Base-by-base conservation (phyloP, 2,797 vertebrate genomes). In the Brachyalestes nurse region DNA sequence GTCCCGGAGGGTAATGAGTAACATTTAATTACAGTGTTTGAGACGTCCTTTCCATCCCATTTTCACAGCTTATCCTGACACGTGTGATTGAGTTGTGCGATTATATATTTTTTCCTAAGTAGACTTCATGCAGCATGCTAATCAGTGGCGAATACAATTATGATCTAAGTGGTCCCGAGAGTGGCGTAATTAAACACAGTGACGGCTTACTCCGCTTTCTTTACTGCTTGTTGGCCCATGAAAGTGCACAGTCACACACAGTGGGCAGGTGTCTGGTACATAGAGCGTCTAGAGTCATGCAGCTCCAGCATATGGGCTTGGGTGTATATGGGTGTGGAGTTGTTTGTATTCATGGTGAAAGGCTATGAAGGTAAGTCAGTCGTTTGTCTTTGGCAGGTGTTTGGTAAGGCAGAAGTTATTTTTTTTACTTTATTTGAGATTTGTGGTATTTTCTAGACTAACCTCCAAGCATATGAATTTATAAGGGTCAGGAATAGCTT, bases 101-200 rank as follows among this genome's bases (percentile, higher is more conserved):
- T 51, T 72, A 28, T 13, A 49, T 49, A 49, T 77, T 57, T 64
- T 23, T 60, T 25, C n/a, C 19, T 6, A 66, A 53, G 55, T 53
- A 45, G 71, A 67, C 79, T 61, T 76, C 58, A 40, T 72, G 60
- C 45, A 65, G 78, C 67, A 38, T 76, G 61, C 69, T 81, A 79
- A 83, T 86, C 84, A 86, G 65, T 14, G 13, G 28, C 58, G 60
- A 66, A 72, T 57, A 64, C 66, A 76, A 81, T 81, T 71, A 79
- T 21, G 60, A 64, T 49, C 23, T 6, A 25, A 72, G 76, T 21
- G 67, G 21, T 79, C 73, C 79, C 75, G 9, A n/a, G 73, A 79
- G 82, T 40, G 62, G 66, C 16, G 19, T 67, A 76, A 83, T 80
- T 81, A 83, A 79, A 81, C 76, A 73, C 57, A 16, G 28, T 73